A percentile compares a stretch with the other conserved stretches of the same genome.
phyloP scores from a whole-genome alignment of 2,888 invertebrate species.

The Mythimna vitellina region DNA sequence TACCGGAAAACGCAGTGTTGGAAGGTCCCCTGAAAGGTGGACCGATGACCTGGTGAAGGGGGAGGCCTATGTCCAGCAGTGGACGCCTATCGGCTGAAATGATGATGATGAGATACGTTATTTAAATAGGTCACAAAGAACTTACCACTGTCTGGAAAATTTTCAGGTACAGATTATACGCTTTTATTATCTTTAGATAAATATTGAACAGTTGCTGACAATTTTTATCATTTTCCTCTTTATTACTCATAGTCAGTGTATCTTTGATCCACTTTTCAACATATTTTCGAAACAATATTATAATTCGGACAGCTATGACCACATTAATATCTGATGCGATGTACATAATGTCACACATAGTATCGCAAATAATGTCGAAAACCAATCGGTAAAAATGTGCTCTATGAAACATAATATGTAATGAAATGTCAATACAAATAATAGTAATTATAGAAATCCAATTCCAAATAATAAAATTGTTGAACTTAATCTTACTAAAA shows the following conservation, averaged over 20 bases:
- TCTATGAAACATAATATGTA: not conserved
- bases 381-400: not conserved
- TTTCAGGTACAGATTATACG: constrained; percentile 35
- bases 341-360: constrained; percentile 1
- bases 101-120: too few relatives aligned
- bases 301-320: constrained; percentile 26
- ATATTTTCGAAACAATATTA: constrained; percentile 33
- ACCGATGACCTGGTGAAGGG: too few relatives aligned
- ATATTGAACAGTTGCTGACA: constrained; percentile 20
- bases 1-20: too few relatives aligned
- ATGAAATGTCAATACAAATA: not conserved
- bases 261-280: constrained; percentile 22
- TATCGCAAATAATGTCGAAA: not conserved
- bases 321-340: constrained; percentile 35
- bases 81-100: too few relatives aligned
- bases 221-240: not conserved
- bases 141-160: constrained; percentile 52
- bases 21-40: too few relatives aligned
- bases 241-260: not conserved
- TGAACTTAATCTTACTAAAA: not conserved
- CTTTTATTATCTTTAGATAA: constrained; percentile 36
- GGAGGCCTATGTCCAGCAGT: too few relatives aligned
- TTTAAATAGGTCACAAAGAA: not conserved
- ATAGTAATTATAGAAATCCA: not conserved
- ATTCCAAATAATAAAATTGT: constrained; percentile 1